Evolutionary conservation across 2,888 invertebrate genomes (phyloP), one percentile per base, ranked within the genome.

Genomic region (Oegoconia quadripuncta): DNA sequence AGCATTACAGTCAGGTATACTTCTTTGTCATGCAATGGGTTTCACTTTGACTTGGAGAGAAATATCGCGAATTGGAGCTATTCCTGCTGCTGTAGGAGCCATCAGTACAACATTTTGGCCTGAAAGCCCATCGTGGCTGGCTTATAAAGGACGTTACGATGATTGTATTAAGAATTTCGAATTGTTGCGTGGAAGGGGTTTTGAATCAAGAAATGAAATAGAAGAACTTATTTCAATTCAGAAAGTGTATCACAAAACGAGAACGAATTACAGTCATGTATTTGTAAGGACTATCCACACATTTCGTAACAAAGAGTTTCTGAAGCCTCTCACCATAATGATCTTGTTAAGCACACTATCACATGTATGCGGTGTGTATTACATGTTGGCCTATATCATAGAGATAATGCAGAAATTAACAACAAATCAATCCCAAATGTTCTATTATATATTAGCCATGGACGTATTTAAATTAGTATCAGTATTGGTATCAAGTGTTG

Each of bases 121-220:
- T 4, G 51, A 54, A 31, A 54, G 53, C 14, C 53, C 53, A 4
- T 36, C 42, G 4, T 54, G 50, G 53, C 23, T 54, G 9, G 53
- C 53, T 8, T 53, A 48, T 15, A 48, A 44, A 34, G 53, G 54
- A 9, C 36, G 51, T 4, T 50, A 29, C 28, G 50, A 53, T 32
- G 54, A 53, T 7, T 38, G 54, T 15, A 11, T 31, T 9, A 29
- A 6, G 1, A 34, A 48, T 0, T 53, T 53, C 8, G 41, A 47
- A 27, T 48, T 54, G 48, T 22, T 54, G 2, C 37, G 53, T 23
- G 54, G 51, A 16, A 39, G 38, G 4, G 35, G 34, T 11, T n/a
- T 26, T 4, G 44, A 52, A 15, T 34, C 52, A 1, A 41, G 29
- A 34, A 45, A 22, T 38, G 52, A 52, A 37, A 1, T 52, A 5